Evolutionary conservation across 2,888 invertebrate genomes (phyloP).

Genomic region (Hedya salicella): DNA sequence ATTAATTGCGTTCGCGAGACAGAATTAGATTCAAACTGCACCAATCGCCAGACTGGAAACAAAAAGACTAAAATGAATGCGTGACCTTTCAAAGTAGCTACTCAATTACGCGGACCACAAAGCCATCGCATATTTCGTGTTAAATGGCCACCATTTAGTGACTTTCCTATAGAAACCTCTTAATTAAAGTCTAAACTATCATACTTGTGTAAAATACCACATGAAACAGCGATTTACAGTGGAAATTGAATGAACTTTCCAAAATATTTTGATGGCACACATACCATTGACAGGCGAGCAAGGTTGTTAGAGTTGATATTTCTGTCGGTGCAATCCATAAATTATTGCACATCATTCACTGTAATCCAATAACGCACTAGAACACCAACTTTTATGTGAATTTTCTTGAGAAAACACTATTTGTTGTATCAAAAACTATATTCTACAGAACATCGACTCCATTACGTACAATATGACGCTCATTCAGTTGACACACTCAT

Average conservation of each 20-base stretch:
- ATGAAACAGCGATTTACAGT: conserved; percentile 49
- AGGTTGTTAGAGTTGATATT: conserved; percentile 72
- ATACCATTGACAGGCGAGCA: conserved; percentile 75
- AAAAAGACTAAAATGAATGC: conserved; percentile 76
- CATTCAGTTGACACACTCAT: conserved; percentile 75
- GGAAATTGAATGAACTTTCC: conserved; percentile 78
- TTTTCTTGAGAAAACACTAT: conserved; percentile 64
- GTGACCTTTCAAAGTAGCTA: conserved; percentile 83
- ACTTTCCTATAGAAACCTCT: conserved; percentile 32
- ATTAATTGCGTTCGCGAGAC: conserved; percentile 31
- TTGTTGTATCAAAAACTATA: conserved; percentile 65
- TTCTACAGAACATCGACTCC: conserved; percentile 83
- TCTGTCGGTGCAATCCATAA: conserved; percentile 67
- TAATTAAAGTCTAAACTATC: conserved; percentile 44
- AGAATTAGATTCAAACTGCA: conserved; percentile 52
- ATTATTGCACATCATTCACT: conserved; percentile 65
- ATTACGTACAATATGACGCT: conserved; percentile 88
- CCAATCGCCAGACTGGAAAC: conserved; percentile 70
- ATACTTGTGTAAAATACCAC: conserved; percentile 49
- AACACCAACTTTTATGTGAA: conserved; percentile 68
- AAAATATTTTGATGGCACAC: conserved; percentile 86
- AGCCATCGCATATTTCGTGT: conserved; percentile 63
- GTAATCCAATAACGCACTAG: conserved; percentile 68
- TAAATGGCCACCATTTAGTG: conserved; percentile 3
- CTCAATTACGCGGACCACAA: conserved; percentile 84